Conservation (phyloP, 2,113 vertebrate species). For the Myodes glareolus region DNA sequence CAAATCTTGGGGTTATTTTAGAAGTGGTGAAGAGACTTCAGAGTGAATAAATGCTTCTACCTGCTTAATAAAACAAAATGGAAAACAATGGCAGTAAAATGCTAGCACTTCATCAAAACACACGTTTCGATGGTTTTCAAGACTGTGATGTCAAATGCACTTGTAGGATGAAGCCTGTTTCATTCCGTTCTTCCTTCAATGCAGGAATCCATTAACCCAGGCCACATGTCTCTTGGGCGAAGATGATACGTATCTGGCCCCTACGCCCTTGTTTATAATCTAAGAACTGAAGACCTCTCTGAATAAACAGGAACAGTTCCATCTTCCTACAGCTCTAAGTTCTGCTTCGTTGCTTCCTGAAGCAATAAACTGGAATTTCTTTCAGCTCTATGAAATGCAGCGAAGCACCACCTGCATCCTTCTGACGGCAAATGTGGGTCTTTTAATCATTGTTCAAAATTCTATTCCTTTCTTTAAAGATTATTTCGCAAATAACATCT, state of each 20-base stretch:
- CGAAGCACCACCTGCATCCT: background rate
- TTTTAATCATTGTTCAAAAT: constrained; percentile 37
- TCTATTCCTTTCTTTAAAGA: background rate
- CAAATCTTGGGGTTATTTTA: background rate
- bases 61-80: constrained; percentile 1
- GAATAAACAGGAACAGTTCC: background rate
- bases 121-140: constrained; percentile 21
- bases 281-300: background rate
- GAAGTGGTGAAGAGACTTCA: constrained; percentile 48
- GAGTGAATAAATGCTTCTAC: background rate
- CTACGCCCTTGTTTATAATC: background rate
- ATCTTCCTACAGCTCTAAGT: background rate
- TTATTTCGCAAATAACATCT: constrained; percentile 7
- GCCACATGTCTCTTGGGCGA: background rate
- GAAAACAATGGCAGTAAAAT: background rate
- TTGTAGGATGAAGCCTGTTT: background rate
- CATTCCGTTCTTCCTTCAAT: background rate
- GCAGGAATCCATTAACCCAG: background rate
- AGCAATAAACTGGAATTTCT: background rate
- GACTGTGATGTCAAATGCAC: background rate
- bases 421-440: background rate
- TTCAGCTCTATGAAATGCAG: background rate
- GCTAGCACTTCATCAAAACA: background rate
- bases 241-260: background rate
- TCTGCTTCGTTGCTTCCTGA: constrained; percentile 23